A percentile compares a stretch with the other conserved stretches of the same genome.
phyloP scores from a whole-genome alignment of 2,113 vertebrate genomes.

The Tragelaphus buxtoni region DNA sequence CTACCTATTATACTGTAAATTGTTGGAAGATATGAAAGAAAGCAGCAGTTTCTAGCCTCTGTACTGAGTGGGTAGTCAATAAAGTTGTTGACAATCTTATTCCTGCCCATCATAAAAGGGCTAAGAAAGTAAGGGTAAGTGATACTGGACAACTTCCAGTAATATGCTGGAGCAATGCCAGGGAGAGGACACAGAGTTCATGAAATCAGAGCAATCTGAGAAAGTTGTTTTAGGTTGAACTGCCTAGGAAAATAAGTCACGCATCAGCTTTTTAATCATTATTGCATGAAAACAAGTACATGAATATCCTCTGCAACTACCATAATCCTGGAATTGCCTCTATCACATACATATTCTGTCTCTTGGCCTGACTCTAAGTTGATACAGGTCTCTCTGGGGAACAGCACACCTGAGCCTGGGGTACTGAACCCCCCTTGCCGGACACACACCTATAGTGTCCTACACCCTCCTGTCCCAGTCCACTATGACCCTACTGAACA shows the following conservation, averaged over 20 bases:
- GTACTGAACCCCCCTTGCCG: neutral
- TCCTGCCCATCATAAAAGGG: constrained; percentile 38
- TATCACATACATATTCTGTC: neutral
- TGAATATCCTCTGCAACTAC: neutral
- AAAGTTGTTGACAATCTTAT: neutral
- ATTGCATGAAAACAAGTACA: neutral
- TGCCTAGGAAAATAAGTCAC: neutral
- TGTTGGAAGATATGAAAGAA: neutral
- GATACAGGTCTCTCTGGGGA: neutral
- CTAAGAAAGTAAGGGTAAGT: neutral
- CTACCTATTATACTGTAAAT: neutral
- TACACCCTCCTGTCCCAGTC: neutral
- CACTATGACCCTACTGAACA: neutral
- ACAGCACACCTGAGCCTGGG: neutral
- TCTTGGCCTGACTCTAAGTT: neutral
- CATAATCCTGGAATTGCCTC: neutral
- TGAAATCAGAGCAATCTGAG: neutral
- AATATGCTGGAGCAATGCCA: neutral
- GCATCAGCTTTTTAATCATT: neutral
- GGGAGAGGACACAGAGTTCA: neutral
- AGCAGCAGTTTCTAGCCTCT: neutral
- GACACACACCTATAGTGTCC: neutral
- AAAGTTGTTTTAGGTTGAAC: neutral
- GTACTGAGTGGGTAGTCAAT: neutral
- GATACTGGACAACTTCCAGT: constrained; percentile 8